These are phyloP conservation scores for Gadopsis bispinosus DNA, from an alignment of 2,797 vertebrate species.

Conservation along the genomic window DNA sequence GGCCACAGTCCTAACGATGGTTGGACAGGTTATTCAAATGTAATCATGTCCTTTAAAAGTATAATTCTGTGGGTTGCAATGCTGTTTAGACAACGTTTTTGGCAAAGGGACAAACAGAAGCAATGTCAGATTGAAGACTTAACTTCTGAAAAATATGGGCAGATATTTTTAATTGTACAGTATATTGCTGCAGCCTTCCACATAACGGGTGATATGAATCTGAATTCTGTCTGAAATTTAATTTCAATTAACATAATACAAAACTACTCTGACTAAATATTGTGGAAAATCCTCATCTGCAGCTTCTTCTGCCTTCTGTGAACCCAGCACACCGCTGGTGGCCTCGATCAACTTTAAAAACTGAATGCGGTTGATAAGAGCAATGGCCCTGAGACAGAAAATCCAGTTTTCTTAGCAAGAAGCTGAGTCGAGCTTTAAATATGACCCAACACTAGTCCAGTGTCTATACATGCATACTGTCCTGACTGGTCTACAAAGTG, in stretches of 20 bases:
- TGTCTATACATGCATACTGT: constrained; percentile 1
- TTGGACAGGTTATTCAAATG: background rate
- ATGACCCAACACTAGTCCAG: constrained; percentile 31
- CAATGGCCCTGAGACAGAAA: constrained; percentile 10
- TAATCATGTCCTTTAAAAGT: background rate
- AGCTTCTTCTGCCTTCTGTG: background rate
- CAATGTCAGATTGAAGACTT: background rate
- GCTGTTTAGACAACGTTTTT: background rate
- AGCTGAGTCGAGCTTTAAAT: background rate
- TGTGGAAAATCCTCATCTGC: background rate
- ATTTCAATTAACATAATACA: background rate
- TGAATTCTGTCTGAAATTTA: background rate
- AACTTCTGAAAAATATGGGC: too few relatives aligned
- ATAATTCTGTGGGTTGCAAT: background rate
- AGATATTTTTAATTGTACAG: too few relatives aligned
- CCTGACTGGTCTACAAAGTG: too few relatives aligned
- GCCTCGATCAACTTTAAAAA: background rate
- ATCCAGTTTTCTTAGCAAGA: background rate
- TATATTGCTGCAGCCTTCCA: background rate
- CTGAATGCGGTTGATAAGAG: background rate
- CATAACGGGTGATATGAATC: background rate
- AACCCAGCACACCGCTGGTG: constrained; percentile 44
- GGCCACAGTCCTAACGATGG: background rate
- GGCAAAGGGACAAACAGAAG: too few relatives aligned
- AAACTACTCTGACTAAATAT: background rate